Base-by-base conservation (phyloP, 1,140 invertebrate genomes). In the Dermatophagoides farinae region DNA sequence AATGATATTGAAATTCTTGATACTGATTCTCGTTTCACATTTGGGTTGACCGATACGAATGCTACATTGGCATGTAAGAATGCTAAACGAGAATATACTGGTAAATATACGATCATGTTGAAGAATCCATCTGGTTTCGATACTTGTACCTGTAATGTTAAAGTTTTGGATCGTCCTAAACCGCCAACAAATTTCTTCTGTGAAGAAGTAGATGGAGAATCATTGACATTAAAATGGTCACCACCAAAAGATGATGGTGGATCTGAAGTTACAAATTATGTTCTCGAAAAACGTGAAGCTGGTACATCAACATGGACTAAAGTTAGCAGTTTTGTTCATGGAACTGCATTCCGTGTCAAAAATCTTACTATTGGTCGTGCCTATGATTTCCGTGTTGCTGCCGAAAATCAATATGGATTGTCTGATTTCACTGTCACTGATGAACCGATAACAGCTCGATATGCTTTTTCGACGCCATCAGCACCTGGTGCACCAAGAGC, bases 311-410 rank as follows among this genome's bases (percentile, higher is more conserved):
- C 82, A 25, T 96, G 91, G 90, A 79, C 81, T 1, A 90, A 90
- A 71, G 79, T 83, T 47, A 90, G 86, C 71, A 86, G 89, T 61
- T 97, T 91, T 69, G 82, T 91, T 31, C 85, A 86, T 9, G 83
- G 87, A 57, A 82, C 88, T 68, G 84, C 87, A 73, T 78, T 85
- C 50, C 80, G 88, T 51, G 85, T 97, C 18, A 81, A 89, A 51
- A 97, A 97, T 71, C 74, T 99, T 31, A 82, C 80, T 1, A 82
- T 95, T 22, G 90, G 89, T 41, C 80, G 80, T 64, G 82, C 88
- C 39, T 98, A 98, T 71, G 92, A 98, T 65, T 98, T 99, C 80
- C 79, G 92, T 61, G 92, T 98, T 1, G 84, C 90, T 77, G 93
- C 93, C 57, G 93, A 97, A 72, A 98, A 98, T 73, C 82, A 89